These are phyloP conservation scores for Marasmarcha lunaedactyla DNA, from an alignment of 2,888 invertebrate genomes.

Conservation along the genomic window DNA sequence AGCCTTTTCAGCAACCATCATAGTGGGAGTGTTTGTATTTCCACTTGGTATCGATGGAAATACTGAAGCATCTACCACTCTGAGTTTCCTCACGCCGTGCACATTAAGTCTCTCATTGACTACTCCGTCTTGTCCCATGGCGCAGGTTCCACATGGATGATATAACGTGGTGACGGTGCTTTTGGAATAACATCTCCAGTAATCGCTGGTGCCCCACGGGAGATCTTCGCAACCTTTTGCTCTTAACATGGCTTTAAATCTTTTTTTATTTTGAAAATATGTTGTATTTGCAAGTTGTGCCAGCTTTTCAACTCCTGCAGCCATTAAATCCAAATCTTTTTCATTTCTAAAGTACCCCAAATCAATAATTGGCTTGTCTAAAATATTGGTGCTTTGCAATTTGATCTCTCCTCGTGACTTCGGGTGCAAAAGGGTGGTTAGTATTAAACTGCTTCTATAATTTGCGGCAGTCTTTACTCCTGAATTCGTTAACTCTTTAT, in stretches of 20 bases:
- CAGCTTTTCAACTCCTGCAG: conserved; percentile 36
- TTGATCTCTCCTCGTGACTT: conserved; percentile 40
- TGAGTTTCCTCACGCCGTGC: conserved; percentile 30
- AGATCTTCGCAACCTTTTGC: conserved; percentile 63
- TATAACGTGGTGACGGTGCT: conserved; percentile 69
- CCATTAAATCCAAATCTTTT: conserved; percentile 26
- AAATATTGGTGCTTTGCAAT: conserved; percentile 33
- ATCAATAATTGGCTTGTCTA: conserved; percentile 39
- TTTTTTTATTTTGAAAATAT: conserved; percentile 29
- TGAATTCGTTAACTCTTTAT: too few relatives aligned
- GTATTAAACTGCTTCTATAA: conserved; percentile 31
- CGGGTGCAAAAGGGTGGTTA: conserved; percentile 36
- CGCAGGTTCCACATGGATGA: conserved; percentile 67
- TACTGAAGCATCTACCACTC: conserved; percentile 48
- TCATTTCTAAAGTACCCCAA: conserved; percentile 36
- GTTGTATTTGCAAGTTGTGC: conserved; percentile 30
- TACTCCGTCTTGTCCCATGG: conserved; percentile 55
- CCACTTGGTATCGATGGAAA: conserved; percentile 49
- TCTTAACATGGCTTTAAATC: conserved; percentile 25
- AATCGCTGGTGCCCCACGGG: conserved; percentile 63
- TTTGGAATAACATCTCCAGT: conserved; percentile 74
- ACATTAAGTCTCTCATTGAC: conserved; percentile 43
- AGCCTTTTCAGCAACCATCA: conserved; percentile 57
- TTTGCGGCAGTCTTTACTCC: too few relatives aligned
- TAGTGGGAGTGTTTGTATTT: conserved; percentile 46